phyloP scores from a whole-genome alignment of 2,797 vertebrate species.

The Cetoscarus ocellatus region DNA sequence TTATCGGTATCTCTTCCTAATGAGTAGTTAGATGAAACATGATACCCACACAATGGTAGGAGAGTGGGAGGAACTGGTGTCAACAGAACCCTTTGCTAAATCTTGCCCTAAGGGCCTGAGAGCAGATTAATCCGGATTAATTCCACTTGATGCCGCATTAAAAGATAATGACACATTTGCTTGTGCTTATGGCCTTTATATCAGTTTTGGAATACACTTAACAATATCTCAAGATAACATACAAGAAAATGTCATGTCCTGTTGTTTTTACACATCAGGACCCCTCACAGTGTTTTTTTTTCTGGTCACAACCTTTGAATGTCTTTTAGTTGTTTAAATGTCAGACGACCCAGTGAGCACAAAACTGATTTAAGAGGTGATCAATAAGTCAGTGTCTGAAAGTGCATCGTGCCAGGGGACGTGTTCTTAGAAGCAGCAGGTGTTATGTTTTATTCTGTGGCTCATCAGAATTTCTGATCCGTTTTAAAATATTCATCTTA shows the following conservation, averaged over 20 bases:
- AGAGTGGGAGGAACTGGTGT: conserved; percentile 8
- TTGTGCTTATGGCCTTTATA: background rate
- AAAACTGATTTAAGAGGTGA: background rate
- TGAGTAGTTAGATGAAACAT: conserved; percentile 13
- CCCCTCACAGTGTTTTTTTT: background rate
- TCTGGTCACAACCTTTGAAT: background rate
- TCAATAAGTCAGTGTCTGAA: background rate
- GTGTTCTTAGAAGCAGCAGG: background rate
- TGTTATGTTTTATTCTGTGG: background rate
- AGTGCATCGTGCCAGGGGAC: background rate
- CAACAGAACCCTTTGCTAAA: conserved; percentile 1
- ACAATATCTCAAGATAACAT: background rate
- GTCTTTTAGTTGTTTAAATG: background rate
- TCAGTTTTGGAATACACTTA: background rate
- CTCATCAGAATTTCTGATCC: conserved; percentile 1
- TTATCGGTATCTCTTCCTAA: conserved; percentile 4
- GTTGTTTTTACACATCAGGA: background rate
- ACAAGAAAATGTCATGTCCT: too few relatives aligned
- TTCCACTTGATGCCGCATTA: background rate
- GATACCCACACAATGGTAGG: conserved; percentile 16
- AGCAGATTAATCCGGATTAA: background rate
- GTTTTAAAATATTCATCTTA: background rate
- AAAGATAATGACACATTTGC: too few relatives aligned
- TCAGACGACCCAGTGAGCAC: background rate
- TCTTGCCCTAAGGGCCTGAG: conserved; percentile 1